phyloP scores from a whole-genome alignment of 2,888 invertebrate species.

The Athetis lepigone region DNA sequence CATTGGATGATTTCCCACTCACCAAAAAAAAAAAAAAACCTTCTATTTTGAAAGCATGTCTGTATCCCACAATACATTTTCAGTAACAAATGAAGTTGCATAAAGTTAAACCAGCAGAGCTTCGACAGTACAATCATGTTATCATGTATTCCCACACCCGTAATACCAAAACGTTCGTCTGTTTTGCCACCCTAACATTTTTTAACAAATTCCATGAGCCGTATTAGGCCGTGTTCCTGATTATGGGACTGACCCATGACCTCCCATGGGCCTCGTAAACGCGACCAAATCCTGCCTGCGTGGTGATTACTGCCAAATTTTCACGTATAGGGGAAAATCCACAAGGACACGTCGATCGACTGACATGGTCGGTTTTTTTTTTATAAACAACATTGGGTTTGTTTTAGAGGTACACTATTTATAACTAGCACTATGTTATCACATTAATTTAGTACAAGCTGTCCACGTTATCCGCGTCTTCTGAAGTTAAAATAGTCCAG shows the following conservation, averaged over 20 bases:
- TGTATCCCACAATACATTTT: too few relatives aligned
- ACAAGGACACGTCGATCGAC: constrained; percentile 16
- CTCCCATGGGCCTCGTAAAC: constrained; percentile 55
- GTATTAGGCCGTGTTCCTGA: constrained; percentile 34
- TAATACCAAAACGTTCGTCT: constrained; percentile 4
- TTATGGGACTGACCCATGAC: constrained; percentile 27
- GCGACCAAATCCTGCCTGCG: constrained; percentile 42
- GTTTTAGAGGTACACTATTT: neutral
- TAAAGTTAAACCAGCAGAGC: neutral
- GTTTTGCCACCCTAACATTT: constrained; percentile 30
- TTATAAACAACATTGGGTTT: neutral
- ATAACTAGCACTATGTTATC: too few relatives aligned
- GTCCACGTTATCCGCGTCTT: too few relatives aligned
- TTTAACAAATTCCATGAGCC: constrained; percentile 48
- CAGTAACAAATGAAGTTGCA: neutral
- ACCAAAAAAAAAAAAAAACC: too few relatives aligned
- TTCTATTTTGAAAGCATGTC: too few relatives aligned
- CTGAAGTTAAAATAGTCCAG: too few relatives aligned
- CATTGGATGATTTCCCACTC: too few relatives aligned
- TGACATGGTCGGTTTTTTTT: constrained; percentile 13
- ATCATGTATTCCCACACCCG: neutral
- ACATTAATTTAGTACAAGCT: too few relatives aligned
- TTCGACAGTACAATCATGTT: neutral
- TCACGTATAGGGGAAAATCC: constrained; percentile 25
- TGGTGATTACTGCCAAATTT: constrained; percentile 38